phyloP scores from a whole-genome alignment of 2,888 invertebrate species.

The Leucoma salicis region DNA sequence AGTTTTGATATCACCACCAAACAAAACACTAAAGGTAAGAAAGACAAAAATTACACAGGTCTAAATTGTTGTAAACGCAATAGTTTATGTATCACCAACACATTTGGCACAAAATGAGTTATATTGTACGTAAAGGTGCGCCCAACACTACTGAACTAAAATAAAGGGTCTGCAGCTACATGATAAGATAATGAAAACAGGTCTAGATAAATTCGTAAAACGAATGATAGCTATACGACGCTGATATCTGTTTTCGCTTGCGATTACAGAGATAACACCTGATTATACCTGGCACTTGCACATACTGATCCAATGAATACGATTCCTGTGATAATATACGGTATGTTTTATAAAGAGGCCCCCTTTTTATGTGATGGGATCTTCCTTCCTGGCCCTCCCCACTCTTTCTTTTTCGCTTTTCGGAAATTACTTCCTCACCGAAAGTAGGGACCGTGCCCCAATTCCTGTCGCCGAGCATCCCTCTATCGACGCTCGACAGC shows the following conservation, averaged over 20 bases:
- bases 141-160: conserved; percentile 58
- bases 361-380: too few species aligned
- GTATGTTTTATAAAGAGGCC: neutral
- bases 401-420: too few species aligned
- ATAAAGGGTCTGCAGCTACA: conserved; percentile 63
- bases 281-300: conserved; percentile 50
- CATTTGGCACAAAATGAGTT: conserved; percentile 20
- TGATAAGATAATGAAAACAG: conserved; percentile 79
- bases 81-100: conserved; percentile 4
- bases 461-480: too few species aligned
- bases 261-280: conserved; percentile 66
- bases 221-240: conserved; percentile 57
- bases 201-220: conserved; percentile 77
- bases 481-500: too few species aligned
- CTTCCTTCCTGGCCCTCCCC: too few species aligned
- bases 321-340: conserved; percentile 5
- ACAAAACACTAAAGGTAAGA: conserved; percentile 15
- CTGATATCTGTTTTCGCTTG: conserved; percentile 61
- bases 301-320: conserved; percentile 21
- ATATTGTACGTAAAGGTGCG: conserved; percentile 38
- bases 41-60: too few species aligned
- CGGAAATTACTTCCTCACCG: too few species aligned
- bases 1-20: conserved; percentile 5
- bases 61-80: too few species aligned
- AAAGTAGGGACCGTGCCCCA: too few species aligned